These are phyloP conservation scores for Hecatera dysodea DNA, from an alignment of 2,888 invertebrate genomes.

Conservation along the genomic window DNA sequence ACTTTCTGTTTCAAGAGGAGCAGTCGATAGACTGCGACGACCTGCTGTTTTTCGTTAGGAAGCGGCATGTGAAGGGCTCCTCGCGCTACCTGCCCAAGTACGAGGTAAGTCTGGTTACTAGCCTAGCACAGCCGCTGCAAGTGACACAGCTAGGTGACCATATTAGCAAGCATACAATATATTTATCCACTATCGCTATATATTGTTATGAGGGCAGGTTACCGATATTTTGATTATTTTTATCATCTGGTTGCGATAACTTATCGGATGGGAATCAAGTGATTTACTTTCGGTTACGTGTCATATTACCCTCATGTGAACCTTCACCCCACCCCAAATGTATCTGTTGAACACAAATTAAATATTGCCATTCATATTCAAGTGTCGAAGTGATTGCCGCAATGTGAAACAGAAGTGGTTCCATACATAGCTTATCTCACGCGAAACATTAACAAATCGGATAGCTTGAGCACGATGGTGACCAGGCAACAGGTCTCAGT, in stretches of 20 bases:
- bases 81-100: constrained; percentile 97
- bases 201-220: constrained; percentile 19
- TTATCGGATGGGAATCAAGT: constrained; percentile 26
- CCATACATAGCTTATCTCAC: not conserved
- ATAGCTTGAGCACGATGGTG: not conserved
- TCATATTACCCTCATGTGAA: not conserved
- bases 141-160: not conserved
- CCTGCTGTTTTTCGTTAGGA: constrained; percentile 98
- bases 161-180: constrained; percentile 2
- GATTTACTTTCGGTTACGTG: constrained; percentile 24
- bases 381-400: not conserved
- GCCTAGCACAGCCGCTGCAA: too few relatives aligned
- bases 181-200: constrained; percentile 6
- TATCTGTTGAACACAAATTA: constrained; percentile 7
- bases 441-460: not conserved
- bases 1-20: constrained; percentile 97
- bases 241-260: constrained; percentile 30
- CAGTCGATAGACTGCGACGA: constrained; percentile 98
- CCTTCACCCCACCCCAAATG: not conserved
- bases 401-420: not conserved
- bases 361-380: not conserved
- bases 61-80: constrained; percentile 96
- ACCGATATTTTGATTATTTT: constrained; percentile 16
- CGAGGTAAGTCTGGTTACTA: constrained; percentile 91
- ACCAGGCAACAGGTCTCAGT: constrained; percentile 15